Base-by-base conservation (phyloP, 1,140 invertebrate genomes). In the Armadillidium nasatum region DNA sequence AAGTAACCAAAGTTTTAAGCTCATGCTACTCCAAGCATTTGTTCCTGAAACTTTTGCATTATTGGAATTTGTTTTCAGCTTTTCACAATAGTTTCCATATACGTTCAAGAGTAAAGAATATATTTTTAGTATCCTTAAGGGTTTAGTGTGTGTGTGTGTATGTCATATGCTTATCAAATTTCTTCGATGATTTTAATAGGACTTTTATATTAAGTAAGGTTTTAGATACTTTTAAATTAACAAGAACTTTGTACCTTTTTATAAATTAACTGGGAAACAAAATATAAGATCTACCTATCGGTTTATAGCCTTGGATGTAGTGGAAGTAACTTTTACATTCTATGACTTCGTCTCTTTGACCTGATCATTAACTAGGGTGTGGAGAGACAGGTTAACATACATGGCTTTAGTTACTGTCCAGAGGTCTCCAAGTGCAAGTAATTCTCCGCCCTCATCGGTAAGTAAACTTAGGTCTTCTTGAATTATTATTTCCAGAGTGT, bases 371-470 rank as follows among this genome's bases (percentile, higher is more conserved):
- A 33, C 33, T 33, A 33, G 33, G 33, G 33, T 33, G 33, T 3
- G 33, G 33, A 33, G 33, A 33, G 33, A 60, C 11, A 60, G 19
- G 50, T 60, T 33, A 6, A 23, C 50, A 23, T 67, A 68, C 44
- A 80, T 80, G 79, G 79, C 79, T 21, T 44, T 80, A 46, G 79
- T 80, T 33, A 80, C 79, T n/a, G 74, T 80, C 15, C 79, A 80
- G 66, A 78, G 79, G 72, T 80, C 79, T 13, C 79, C 79, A 22
- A 80, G 79, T 43, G 79, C 77, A 19, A 78, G 79, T 66, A 80
- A 76, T 33, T 80, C 79, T 11, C 79, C 79, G 15, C 79, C 79
- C 9, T 76, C 79, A 10, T 80, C 79, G 71, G 79, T 80, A 76
- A 80, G 79, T 71, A 66, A 19, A 21, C 11, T 23, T 44, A 19